phyloP scores from a whole-genome alignment of 2,888 invertebrate species.

The Saturnia pavonia region DNA sequence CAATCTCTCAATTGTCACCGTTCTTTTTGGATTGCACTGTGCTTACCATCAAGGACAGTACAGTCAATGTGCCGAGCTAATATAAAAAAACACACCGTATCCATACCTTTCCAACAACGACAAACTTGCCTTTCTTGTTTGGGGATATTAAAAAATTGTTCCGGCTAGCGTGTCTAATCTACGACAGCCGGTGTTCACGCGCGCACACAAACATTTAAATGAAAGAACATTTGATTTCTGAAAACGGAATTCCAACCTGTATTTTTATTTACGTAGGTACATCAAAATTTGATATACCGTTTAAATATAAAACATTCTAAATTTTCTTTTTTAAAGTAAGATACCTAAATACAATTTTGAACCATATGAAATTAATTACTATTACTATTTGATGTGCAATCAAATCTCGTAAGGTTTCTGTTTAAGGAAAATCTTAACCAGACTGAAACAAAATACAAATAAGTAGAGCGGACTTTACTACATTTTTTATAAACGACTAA shows the following conservation, averaged over 20 bases:
- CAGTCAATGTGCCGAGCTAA: no score
- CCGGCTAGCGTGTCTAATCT: slow-evolving; percentile 81
- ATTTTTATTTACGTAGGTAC: neutral
- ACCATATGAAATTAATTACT: neutral
- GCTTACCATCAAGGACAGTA: no score
- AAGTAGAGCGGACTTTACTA: no score
- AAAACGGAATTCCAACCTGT: slow-evolving; percentile 28
- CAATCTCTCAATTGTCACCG: no score
- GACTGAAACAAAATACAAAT: neutral
- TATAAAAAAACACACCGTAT: slow-evolving; percentile 34
- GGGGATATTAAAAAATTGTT: slow-evolving; percentile 81
- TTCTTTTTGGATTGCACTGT: no score
- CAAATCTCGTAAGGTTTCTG: no score
- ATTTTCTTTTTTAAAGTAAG: neutral
- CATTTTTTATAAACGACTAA: no score
- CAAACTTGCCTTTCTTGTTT: slow-evolving; percentile 70
- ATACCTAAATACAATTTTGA: no score
- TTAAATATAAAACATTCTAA: neutral
- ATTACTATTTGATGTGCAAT: neutral
- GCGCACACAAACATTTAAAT: slow-evolving; percentile 40
- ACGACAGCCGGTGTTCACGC: slow-evolving; percentile 67
- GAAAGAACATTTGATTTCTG: slow-evolving; percentile 39
- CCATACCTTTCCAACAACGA: slow-evolving; percentile 50
- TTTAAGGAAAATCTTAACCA: neutral
- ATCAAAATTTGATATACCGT: neutral